Evolutionary conservation across 1,140 invertebrate genomes (phyloP), one percentile per base, ranked within the genome.

Genomic region (Octopus sinensis): DNA sequence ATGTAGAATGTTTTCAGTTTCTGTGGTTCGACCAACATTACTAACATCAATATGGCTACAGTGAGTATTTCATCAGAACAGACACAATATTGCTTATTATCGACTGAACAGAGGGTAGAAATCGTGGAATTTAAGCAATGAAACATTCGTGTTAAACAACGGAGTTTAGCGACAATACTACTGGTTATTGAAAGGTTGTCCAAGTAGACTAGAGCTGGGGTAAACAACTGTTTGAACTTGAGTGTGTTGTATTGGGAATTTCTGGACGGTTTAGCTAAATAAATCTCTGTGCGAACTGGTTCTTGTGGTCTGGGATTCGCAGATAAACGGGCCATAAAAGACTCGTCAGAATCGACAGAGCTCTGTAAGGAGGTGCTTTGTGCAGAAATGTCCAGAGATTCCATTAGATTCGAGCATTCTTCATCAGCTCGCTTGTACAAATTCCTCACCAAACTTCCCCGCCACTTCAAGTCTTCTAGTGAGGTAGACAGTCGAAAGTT

Each of bases 1-100:
- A 77, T 51, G 17, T 77, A 77, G 23, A 77, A 53, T 17, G 23
- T n/a, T 4, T 77, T 77, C 76, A 77, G 0, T 73, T 73, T 73
- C 76, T 77, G 76, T 9, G 23, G 5, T 23, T 77, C 52, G 4
- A 51, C n/a, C 43, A 77, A 53, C 7, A 53, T 6, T 51, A 77
- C 52, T 17, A 77, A 77, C 43, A 77, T 17, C 7, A 77, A 52
- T 17, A 77, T 77, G 5, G 52, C 17, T 51, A 43, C 43, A 9
- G 76, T 77, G 5, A 77, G 76, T 6, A 77, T 77, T 17, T 77
- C 76, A 53, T 77, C 76, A 5, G 76, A 77, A 77, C 43, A 77
- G 1, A 51, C 30, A 30, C 23, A 77, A 77, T 77, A 77, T 5
- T 77, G 12, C 5, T 17, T 23, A 51, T 51, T 51, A 6, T 9